Percentiles rank a stretch among this genome's conserved stretches.
Conservation (phyloP, 2,888 invertebrate genomes). For the Mycogona germanica region DNA sequence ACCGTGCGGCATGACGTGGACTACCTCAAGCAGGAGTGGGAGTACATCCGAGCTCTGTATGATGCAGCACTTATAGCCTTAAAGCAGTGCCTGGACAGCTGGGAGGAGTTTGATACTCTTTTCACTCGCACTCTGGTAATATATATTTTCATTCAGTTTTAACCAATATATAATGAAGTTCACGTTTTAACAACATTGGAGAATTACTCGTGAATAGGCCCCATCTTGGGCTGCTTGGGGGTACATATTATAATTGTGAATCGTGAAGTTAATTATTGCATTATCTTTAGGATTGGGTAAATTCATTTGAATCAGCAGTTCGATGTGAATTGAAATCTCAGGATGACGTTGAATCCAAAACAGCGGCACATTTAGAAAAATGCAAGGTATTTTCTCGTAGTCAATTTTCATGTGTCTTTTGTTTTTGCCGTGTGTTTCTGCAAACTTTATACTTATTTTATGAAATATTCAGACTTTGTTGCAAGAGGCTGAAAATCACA, state of each 20-base stretch:
- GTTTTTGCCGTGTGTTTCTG: background rate
- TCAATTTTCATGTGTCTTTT: background rate
- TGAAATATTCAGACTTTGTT: slow-evolving; percentile 50
- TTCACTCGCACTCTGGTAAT: too few relatives aligned
- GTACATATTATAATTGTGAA: too few relatives aligned
- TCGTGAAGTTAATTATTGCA: too few relatives aligned
- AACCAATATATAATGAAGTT: too few relatives aligned
- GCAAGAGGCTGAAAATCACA: slow-evolving; percentile 59
- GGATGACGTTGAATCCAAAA: slow-evolving; percentile 42
- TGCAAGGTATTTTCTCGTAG: slow-evolving; percentile 2
- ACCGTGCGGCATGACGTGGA: slow-evolving; percentile 66
- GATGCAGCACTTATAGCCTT: slow-evolving; percentile 62
- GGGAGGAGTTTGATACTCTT: slow-evolving; percentile 65
- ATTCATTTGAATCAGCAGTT: slow-evolving; percentile 42
- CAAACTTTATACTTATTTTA: background rate
- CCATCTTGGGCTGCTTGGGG: too few relatives aligned
- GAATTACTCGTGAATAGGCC: too few relatives aligned
- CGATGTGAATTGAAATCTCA: slow-evolving; percentile 61
- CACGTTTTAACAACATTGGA: too few relatives aligned
- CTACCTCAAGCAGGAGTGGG: slow-evolving; percentile 68
- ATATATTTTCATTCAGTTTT: too few relatives aligned
- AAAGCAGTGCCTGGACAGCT: slow-evolving; percentile 60
- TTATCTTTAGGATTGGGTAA: slow-evolving; percentile 60
- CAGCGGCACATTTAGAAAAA: slow-evolving; percentile 8
- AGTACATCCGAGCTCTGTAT: slow-evolving; percentile 58